Base-by-base conservation (phyloP, 2,888 invertebrate genomes). In the Pristionchus fissidentatus region DNA sequence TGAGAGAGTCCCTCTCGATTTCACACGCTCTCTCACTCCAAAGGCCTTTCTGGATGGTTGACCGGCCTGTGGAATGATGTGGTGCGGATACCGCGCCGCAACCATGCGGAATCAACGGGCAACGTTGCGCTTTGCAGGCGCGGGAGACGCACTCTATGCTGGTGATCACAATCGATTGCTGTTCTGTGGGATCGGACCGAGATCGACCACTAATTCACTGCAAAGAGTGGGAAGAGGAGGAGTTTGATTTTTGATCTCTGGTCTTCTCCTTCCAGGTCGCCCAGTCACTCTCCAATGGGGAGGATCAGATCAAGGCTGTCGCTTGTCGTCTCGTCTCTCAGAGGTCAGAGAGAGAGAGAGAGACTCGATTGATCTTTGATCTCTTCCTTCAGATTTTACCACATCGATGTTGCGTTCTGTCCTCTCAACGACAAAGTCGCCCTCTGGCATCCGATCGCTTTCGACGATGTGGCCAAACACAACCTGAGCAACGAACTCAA, bases 341-440 rank as follows among this genome's bases (percentile, higher is more conserved):
- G 5, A 84, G 89, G 86, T 88, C 70, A 4, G 29, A 7, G 32
- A 84, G n/a, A n/a, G n/a, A n/a, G n/a, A n/a, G n/a, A n/a, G n/a
- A n/a, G n/a, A n/a, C n/a, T 55, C 15, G 55, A 22, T n/a, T 55
- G 55, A 13, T 55, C 55, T 66, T 22, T 38, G 0, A 38, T 66
- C 35, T 38, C 62, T 66, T 86, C n/a, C n/a, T n/a, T n/a, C 70
- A 89, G 90, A 22, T 92, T 91, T 85, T 92, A 92, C 84, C 92
- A 92, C 83, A 87, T 92, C 70, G 92, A 92, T 84, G 90, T 90
- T 3, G 90, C 90, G 46, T 90, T 92, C 83, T 92, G 92, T 79
- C 92, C 92, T n/a, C 84, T 92, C 5, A 86, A 84, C 57, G 88
- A 87, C 57, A 84, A 88, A n/a, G 70, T 90, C 10, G 92, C 90